Base-by-base conservation (phyloP, 2,797 vertebrate species). In the Tangara arthus region DNA sequence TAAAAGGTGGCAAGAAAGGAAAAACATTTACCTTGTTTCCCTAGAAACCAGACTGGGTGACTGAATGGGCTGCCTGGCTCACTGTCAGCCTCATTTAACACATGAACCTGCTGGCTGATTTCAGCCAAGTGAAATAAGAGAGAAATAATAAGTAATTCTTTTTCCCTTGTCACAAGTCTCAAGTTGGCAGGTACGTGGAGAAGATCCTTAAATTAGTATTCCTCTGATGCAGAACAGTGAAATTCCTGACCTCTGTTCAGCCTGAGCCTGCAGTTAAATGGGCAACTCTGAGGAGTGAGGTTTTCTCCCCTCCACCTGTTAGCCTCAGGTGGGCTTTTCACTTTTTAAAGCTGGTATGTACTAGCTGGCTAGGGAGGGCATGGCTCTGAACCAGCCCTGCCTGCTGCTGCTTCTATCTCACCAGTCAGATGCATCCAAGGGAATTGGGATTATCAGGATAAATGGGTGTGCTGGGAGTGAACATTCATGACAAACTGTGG, bases 1-100 rank as follows among this genome's bases (percentile, higher is more conserved):
- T 94, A 94, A 95, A 92, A 90, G 70, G 82, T 66, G 52, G 77
- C 23, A 9, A 76, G 60, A 5, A 91, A n/a, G 44, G 41, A 34
- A 87, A 95, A 96, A 96, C 89, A 97, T 95, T 96, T 94, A 95
- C 93, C 81, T 93, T 79, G 96, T 96, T 95, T 83, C 94, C 95
- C 28, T 95, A 76, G 96, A 95, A 95, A 96, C 96, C 73, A 84
- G 96, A 76, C 93, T 72, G 15, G 2, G 19, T 88, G 93, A 52
- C 80, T 93, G 77, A 46, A 35, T 47, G 55, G 78, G 86, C 82
- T 83, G 89, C 66, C 86, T 95, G 93, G 72, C 89, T 94, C 60
- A 2, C 27, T 52, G 56, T 88, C 72, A 90, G 82, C 89, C 61
- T 91, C 50, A 12, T 81, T 88, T 83, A 90, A 82, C 77, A 59